Base-by-base conservation (phyloP, 2,888 invertebrate genomes). In the Stenolophus ochropezus region DNA sequence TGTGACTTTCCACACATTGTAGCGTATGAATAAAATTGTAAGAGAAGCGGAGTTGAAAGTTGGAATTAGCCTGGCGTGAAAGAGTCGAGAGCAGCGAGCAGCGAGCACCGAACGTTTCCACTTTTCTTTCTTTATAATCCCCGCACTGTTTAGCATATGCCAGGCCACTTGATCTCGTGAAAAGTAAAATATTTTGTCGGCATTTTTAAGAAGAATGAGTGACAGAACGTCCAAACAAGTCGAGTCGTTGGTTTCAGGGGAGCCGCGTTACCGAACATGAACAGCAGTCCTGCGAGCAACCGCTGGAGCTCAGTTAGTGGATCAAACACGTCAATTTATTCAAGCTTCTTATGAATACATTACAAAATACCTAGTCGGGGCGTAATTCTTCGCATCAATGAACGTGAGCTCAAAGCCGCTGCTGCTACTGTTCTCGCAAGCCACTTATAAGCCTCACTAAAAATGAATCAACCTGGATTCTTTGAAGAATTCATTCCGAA, bases 141-240 rank as follows among this genome's bases (percentile, higher is more conserved):
- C 84, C 56, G 58, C 56, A 73, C 85, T 86, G 84, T 83, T 86
- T 86, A 86, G 86, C 87, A 86, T 87, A 87, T 86, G 86, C 84
- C 84, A 84, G 84, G 83, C 85, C 84, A 86, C 85, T 86, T 86
- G 86, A 86, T 86, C 85, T 86, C 85, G 84, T 83, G 84, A 86
- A 85, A 87, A 86, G 84, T 86, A 86, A 86, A 87, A 87, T 86
- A 87, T 86, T 87, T 80, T 86, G 86, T 86, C 87, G 86, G 86
- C 86, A 84, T 87, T 86, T 87, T 86, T 84, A 87, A 86, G 86
- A 86, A 85, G 85, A 85, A 84, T 83, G 82, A 83, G 83, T 82
- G 83, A 80, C 83, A 84, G 83, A 84, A 83, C 25, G 69, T 69
- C 71, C 79, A 79, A 79, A 79, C 71, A 79, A 69, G 79, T 79